These are phyloP conservation scores for Cylloceria caligata DNA, from an alignment of 2,888 invertebrate species.

Conservation along the genomic window DNA sequence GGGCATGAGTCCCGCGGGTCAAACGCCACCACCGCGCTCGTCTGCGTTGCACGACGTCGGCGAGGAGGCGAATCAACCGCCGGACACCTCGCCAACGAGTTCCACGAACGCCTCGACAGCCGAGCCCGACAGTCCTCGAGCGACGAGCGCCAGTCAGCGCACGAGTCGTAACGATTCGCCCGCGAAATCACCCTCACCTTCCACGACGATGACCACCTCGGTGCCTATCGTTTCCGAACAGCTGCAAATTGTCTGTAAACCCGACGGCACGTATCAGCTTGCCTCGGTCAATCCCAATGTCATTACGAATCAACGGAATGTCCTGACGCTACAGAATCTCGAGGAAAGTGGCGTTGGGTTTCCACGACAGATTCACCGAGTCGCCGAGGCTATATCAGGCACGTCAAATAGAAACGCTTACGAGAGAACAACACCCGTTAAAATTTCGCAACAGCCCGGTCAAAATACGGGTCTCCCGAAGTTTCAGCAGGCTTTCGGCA, in stretches of 20 bases:
- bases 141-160: conserved; percentile 69
- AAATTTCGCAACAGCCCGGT: conserved; percentile 65
- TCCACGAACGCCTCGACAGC: conserved; percentile 75
- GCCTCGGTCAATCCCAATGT: conserved; percentile 78
- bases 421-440: conserved; percentile 75
- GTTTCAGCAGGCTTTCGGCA: conserved; percentile 92
- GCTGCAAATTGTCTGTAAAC: conserved; percentile 81
- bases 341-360: conserved; percentile 77
- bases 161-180: conserved; percentile 78
- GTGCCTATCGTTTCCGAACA: conserved; percentile 78
- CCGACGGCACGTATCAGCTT: conserved; percentile 82
- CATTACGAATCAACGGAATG: conserved; percentile 76
- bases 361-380: conserved; percentile 76
- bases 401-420: conserved; percentile 74
- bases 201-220: conserved; percentile 72
- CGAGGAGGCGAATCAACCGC: conserved; percentile 82
- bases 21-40: conserved; percentile 81
- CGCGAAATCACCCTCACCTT: conserved; percentile 79
- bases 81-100: conserved; percentile 78
- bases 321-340: conserved; percentile 78
- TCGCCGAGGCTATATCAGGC: conserved; percentile 61
- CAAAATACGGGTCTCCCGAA: conserved; percentile 87
- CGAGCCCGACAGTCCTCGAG: conserved; percentile 77
- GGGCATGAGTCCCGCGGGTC: conserved; percentile 83
- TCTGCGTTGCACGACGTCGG: conserved; percentile 81